Conservation (phyloP, 1,140 invertebrate genomes). For the Drosophila arizonae region DNA sequence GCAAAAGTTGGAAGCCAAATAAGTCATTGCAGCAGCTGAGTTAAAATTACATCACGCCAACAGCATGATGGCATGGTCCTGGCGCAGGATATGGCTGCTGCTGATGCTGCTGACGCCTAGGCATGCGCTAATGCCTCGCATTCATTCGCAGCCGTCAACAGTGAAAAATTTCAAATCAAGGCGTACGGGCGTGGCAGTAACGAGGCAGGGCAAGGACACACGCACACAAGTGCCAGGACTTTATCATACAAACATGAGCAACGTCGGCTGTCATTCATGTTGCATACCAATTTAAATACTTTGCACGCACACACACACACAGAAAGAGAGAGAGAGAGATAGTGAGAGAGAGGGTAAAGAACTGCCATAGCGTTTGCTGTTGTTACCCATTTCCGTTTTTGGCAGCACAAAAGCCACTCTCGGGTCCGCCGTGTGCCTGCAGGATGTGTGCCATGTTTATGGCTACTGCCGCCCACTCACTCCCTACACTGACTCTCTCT, state of each 20-base stretch:
- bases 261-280: constrained; percentile 76
- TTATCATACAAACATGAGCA: constrained; percentile 67
- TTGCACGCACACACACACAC: constrained; percentile 43
- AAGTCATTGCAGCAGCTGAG: constrained; percentile 53
- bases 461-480: constrained; percentile 22
- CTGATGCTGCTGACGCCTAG: constrained; percentile 18
- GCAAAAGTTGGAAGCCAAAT: constrained; percentile 62
- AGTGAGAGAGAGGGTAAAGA: background rate
- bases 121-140: constrained; percentile 68
- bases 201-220: constrained; percentile 50
- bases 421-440: constrained; percentile 59
- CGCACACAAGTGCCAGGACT: constrained; percentile 44
- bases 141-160: constrained; percentile 74
- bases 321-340: background rate
- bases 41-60: constrained; percentile 56
- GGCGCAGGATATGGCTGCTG: constrained; percentile 18
- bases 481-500: background rate
- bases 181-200: background rate
- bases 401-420: constrained; percentile 77
- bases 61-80: constrained; percentile 30
- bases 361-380: constrained; percentile 53
- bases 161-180: constrained; percentile 76
- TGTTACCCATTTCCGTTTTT: constrained; percentile 79
- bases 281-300: constrained; percentile 81
- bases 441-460: constrained; percentile 79